A percentile compares a stretch with the other conserved stretches of the same genome.
phyloP scores from a whole-genome alignment of 2,797 vertebrate genomes.

The Urophycis tenuis region DNA sequence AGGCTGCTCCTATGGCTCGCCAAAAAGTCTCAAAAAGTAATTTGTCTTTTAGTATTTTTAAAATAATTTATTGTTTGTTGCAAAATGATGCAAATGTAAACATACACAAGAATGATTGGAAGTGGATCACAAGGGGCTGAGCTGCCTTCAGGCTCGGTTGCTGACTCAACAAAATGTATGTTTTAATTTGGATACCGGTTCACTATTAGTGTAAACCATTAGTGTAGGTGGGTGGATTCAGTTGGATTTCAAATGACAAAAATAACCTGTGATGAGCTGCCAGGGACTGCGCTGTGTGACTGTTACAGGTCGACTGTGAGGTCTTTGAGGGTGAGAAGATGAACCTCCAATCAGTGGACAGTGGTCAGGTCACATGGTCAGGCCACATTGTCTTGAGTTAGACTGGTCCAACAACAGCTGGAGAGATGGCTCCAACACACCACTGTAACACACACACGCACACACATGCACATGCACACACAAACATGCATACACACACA shows the following conservation, averaged over 20 bases:
- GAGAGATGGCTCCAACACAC: slow-evolving; percentile 55
- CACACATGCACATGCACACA: slow-evolving; percentile 13
- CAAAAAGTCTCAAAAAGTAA: too few relatives aligned
- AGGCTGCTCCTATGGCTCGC: too few relatives aligned
- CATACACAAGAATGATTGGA: too few relatives aligned
- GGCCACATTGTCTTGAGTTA: not conserved
- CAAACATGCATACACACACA: not conserved
- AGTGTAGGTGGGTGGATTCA: not conserved
- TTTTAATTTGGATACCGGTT: too few relatives aligned
- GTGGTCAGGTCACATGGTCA: not conserved
- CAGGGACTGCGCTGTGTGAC: not conserved
- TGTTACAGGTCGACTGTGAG: not conserved
- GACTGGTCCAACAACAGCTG: slow-evolving; percentile 58
- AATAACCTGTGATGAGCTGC: not conserved
- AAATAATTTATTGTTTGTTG: not conserved
- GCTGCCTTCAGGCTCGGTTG: too few relatives aligned
- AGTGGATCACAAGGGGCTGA: not conserved
- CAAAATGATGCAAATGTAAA: too few relatives aligned
- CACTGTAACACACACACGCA: slow-evolving; percentile 48
- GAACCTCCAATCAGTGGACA: not conserved
- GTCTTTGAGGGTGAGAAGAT: not conserved
- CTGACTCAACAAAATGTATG: too few relatives aligned
- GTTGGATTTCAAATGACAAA: not conserved
- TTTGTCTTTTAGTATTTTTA: too few relatives aligned
- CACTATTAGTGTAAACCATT: too few relatives aligned